Base-by-base conservation (phyloP, 2,888 invertebrate species). In the Caradrina kadenii region DNA sequence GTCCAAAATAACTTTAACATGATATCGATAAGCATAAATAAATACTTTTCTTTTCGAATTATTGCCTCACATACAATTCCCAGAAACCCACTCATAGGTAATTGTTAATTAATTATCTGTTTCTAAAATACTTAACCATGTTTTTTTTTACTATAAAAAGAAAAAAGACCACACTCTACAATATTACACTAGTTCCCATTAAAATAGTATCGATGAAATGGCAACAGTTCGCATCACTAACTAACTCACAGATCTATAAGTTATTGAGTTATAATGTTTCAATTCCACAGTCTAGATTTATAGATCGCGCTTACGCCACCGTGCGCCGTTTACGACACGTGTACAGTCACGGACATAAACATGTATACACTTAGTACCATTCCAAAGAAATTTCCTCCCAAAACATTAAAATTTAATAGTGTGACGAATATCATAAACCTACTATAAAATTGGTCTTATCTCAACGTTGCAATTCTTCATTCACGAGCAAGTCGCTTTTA, bases 231-330 rank as follows among this genome's bases (percentile, higher is more conserved):
- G 22, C 84, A 66, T 63, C 84, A 76, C 84, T 82, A 64, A n/a
- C 53, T 49, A 50, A 56, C 56, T 56, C 69, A 54, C 66, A 54
- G 65, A 60, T 55, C 78, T 75, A 76, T 82, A n/a, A n/a, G n/a
- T n/a, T 82, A 82, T 84, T 75, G 79, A 84, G 82, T 82, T 83
- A 74, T 79, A 80, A 84, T 79, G 77, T 83, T 84, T 84, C 83
- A 84, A 82, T 83, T 79, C 82, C 75, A 72, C 69, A 56, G 63
- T 67, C 69, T 82, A 79, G 72, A 70, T 82, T 83, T 80, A 80
- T 80, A 80, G 72, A 74, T 67, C 65, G 65, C 31, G 66, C 60
- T 64, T 60, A 55, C 55, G 35, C 58, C n/a, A 54, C 56, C 39
- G 49, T 60, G 10, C 26, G 4, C 26, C 15, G 42, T 45, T 17